Percentiles rank a stretch among this genome's conserved stretches.
phyloP scores from a whole-genome alignment of 2,888 invertebrate genomes.

The Fragum fragum region DNA sequence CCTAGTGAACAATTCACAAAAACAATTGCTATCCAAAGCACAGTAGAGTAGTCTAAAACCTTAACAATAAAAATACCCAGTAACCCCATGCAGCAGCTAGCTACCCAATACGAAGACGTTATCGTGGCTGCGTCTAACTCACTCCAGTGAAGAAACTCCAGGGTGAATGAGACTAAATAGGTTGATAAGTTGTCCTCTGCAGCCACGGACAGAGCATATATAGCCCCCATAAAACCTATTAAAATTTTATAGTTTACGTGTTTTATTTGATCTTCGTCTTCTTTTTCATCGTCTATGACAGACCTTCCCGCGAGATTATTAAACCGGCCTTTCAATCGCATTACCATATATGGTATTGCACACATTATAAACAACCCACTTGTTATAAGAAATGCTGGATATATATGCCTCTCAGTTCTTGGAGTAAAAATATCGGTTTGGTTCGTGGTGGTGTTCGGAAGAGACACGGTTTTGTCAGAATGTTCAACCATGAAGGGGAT shows the following conservation, averaged over 20 bases:
- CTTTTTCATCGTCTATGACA: background rate
- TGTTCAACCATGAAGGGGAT: background rate
- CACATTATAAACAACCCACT: background rate
- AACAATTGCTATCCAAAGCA: background rate
- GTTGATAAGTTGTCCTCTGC: background rate
- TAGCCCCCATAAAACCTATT: background rate
- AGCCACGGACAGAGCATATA: background rate
- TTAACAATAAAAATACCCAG: background rate
- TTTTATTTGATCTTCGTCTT: background rate
- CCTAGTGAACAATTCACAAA: background rate
- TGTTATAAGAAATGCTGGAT: background rate
- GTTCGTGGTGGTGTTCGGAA: background rate
- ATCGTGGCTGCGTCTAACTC: background rate
- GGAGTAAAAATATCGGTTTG: background rate
- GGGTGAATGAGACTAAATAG: background rate
- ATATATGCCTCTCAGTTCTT: background rate
- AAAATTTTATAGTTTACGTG: background rate
- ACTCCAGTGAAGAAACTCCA: background rate
- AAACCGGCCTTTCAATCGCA: background rate
- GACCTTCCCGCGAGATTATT: background rate
- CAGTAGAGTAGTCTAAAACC: background rate
- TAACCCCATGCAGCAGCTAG: background rate
- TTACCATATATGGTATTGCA: background rate
- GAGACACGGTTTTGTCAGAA: background rate
- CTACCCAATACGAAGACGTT: background rate